phyloP scores from a whole-genome alignment of 2,113 vertebrate species.

The Chaetops frenatus region DNA sequence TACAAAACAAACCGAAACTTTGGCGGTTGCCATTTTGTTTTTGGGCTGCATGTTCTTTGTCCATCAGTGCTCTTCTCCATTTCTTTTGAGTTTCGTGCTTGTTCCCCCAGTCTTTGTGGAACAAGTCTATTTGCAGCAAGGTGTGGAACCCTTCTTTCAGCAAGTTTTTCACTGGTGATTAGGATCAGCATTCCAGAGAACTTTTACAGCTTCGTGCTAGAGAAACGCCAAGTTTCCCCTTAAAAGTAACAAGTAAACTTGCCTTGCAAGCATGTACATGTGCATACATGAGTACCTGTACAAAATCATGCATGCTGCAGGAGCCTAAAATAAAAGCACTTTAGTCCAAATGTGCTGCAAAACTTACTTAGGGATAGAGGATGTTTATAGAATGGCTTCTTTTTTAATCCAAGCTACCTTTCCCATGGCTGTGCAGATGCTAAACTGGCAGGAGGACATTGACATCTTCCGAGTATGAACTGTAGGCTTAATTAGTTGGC shows the following conservation, averaged over 20 bases:
- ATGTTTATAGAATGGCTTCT: not conserved
- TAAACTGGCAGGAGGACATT: not conserved
- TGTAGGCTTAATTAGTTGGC: not conserved
- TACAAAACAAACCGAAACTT: not conserved
- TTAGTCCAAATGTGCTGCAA: not conserved
- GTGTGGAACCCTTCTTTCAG: slow-evolving; percentile 38
- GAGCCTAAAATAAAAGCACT: not conserved
- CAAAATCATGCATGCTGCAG: not conserved
- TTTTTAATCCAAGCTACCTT: not conserved
- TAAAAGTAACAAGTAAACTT: not conserved
- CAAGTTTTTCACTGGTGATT: slow-evolving; percentile 18
- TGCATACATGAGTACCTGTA: not conserved
- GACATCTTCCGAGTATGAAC: not conserved
- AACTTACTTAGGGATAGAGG: not conserved
- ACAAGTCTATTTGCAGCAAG: not conserved
- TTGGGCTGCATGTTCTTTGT: not conserved
- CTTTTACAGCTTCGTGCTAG: slow-evolving; percentile 6
- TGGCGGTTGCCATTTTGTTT: not conserved
- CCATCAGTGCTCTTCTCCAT: not conserved
- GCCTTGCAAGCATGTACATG: not conserved
- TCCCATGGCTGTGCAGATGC: not conserved
- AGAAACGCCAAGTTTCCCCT: slow-evolving; percentile 15
- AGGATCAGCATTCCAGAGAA: slow-evolving; percentile 37
- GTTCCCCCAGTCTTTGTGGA: not conserved
- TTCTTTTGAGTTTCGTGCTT: not conserved